phyloP scores from a whole-genome alignment of 1,140 invertebrate genomes.

The Heliconius nattereri region DNA sequence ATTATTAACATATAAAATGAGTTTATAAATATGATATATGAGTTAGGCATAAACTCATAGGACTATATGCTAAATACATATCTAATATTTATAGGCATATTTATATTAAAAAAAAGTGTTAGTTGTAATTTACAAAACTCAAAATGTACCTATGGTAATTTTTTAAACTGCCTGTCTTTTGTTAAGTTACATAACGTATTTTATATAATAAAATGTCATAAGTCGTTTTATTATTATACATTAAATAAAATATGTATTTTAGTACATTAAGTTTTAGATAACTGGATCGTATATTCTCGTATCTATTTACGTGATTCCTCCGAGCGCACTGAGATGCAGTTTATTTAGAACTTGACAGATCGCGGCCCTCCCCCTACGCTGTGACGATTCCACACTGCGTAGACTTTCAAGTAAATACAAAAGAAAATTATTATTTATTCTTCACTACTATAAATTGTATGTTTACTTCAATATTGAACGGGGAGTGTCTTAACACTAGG shows the following conservation, averaged over 20 bases:
- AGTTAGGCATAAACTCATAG: too few relatives aligned
- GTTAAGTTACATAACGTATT: background rate
- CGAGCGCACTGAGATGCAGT: slow-evolving; percentile 15
- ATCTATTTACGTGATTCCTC: background rate
- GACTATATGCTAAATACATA: too few relatives aligned
- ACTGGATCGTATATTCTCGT: background rate
- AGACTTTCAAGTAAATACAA: slow-evolving; percentile 27
- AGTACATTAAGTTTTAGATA: background rate
- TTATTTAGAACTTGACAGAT: slow-evolving; percentile 50
- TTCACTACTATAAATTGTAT: too few relatives aligned
- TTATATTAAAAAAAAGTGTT: too few relatives aligned
- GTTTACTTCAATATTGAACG: too few relatives aligned
- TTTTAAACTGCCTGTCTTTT: too few relatives aligned
- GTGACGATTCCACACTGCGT: slow-evolving; percentile 49
- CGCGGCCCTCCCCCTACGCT: slow-evolving; percentile 48
- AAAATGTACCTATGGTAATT: too few relatives aligned
- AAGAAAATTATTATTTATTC: background rate
- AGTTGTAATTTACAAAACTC: too few relatives aligned
- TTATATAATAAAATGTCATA: background rate
- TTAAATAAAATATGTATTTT: background rate
- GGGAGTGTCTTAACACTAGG: too few relatives aligned
- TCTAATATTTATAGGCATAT: too few relatives aligned
- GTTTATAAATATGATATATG: too few relatives aligned
- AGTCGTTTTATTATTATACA: background rate
- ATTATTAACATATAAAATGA: background rate